Evolutionary conservation across 2,113 vertebrate genomes (phyloP).

Genomic region (Hymenochirus boettgeri): DNA sequence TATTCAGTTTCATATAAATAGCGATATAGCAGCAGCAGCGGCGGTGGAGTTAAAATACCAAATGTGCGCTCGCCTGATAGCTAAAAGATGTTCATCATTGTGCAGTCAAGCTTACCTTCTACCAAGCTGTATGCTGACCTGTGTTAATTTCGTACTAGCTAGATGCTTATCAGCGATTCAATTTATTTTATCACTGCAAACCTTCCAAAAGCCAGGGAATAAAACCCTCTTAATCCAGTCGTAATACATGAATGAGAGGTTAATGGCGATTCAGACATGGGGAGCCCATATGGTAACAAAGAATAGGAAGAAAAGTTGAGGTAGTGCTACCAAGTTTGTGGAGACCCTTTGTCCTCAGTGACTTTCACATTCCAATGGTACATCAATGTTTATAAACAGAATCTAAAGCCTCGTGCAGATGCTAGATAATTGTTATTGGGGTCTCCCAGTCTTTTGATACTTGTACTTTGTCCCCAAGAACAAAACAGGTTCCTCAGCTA

Average conservation of each 20-base stretch:
- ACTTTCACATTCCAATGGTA: too few species aligned
- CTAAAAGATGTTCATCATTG: constrained; percentile 2
- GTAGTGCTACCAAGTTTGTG: constrained; percentile 1
- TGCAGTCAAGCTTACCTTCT: constrained; percentile 9
- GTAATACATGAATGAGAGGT: constrained; percentile 12
- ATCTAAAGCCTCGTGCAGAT: too few species aligned
- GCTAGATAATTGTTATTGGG: too few species aligned
- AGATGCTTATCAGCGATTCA: constrained; percentile 29
- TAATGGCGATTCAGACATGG: constrained; percentile 17
- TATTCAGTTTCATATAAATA: too few species aligned
- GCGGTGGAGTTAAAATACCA: too few species aligned
- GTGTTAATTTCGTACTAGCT: constrained; percentile 14
- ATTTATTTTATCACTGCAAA: constrained; percentile 36
- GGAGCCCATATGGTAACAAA: not conserved
- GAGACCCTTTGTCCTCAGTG: too few species aligned
- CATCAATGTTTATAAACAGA: too few species aligned
- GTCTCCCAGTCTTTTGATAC: too few species aligned
- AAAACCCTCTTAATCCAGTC: constrained; percentile 30
- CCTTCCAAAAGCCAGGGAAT: constrained; percentile 29
- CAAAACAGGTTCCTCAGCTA: too few species aligned
- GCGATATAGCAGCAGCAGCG: too few species aligned
- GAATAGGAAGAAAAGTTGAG: not conserved
- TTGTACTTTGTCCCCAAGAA: too few species aligned
- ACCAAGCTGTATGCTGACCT: constrained; percentile 15
- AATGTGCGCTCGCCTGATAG: not conserved